Percentiles rank a stretch among this genome's conserved stretches.
These are phyloP conservation scores for Gobiocypris rarus DNA, from an alignment of 2,113 vertebrate genomes.

Conservation along the genomic window DNA sequence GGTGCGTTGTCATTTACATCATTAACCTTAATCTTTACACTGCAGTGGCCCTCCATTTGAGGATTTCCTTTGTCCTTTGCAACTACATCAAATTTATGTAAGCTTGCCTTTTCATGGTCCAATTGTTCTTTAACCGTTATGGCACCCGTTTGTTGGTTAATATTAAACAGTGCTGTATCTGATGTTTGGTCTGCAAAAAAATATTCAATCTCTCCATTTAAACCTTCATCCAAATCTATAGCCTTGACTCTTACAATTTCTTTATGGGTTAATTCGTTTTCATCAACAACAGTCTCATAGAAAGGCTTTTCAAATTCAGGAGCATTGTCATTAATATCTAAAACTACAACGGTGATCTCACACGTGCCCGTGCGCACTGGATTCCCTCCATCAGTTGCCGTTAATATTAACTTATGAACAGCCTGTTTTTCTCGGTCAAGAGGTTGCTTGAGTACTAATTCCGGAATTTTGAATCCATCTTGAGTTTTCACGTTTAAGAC, in stretches of 20 bases:
- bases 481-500: slow-evolving; percentile 66
- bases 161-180: slow-evolving; percentile 72
- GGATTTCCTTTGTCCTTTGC: slow-evolving; percentile 83
- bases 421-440: slow-evolving; percentile 67
- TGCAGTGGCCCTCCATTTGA: slow-evolving; percentile 82
- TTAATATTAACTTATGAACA: slow-evolving; percentile 63
- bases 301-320: slow-evolving; percentile 63
- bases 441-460: slow-evolving; percentile 65
- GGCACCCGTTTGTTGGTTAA: slow-evolving; percentile 76
- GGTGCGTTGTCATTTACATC: slow-evolving; percentile 70
- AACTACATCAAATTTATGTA: slow-evolving; percentile 83
- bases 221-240: slow-evolving; percentile 75
- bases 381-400: slow-evolving; percentile 68
- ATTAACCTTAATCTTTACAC: slow-evolving; percentile 61
- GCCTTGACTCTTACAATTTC: slow-evolving; percentile 53
- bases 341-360: slow-evolving; percentile 70
- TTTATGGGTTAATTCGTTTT: slow-evolving; percentile 53
- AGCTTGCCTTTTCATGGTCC: slow-evolving; percentile 81
- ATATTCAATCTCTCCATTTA: slow-evolving; percentile 80
- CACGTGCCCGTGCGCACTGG: slow-evolving; percentile 70
- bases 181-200: slow-evolving; percentile 76
- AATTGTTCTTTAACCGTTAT: slow-evolving; percentile 77
- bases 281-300: slow-evolving; percentile 56
- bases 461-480: slow-evolving; percentile 63
- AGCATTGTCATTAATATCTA: slow-evolving; percentile 71